Conservation (phyloP, 2,888 invertebrate genomes). For the Oscheius sp. region DNA sequence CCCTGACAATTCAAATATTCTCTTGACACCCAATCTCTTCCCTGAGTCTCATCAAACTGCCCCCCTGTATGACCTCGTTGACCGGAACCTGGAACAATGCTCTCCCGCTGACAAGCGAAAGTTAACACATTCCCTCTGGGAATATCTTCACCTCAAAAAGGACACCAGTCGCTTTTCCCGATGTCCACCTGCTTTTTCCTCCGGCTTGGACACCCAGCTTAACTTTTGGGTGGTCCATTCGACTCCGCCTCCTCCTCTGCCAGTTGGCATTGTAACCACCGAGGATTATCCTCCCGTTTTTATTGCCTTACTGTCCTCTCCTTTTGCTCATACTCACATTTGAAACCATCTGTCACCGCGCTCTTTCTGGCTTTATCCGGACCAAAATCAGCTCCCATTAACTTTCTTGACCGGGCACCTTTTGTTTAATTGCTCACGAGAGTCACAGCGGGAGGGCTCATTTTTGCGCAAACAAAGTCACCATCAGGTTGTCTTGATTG, state of each 20-base stretch:
- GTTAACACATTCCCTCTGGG: no score
- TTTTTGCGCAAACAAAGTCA: conserved; percentile 33
- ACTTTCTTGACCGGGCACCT: background rate
- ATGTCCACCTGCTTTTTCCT: background rate
- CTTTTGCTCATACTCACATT: background rate
- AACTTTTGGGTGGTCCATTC: background rate
- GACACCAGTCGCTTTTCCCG: no score
- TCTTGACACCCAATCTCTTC: no score
- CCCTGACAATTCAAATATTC: no score
- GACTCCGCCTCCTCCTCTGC: conserved; percentile 1
- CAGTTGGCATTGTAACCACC: conserved; percentile 18
- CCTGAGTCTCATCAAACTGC: no score
- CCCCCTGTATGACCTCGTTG: no score
- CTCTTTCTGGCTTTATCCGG: background rate
- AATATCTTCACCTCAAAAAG: background rate
- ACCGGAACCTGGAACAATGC: no score
- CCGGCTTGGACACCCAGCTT: background rate
- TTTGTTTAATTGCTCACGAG: conserved; percentile 18
- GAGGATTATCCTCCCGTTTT: background rate
- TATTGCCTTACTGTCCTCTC: background rate
- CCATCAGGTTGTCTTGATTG: conserved; percentile 1
- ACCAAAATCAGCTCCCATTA: conserved; percentile 16
- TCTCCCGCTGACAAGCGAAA: no score
- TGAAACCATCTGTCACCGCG: background rate
- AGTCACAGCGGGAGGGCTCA: conserved; percentile 27